Evolutionary conservation across 2,797 vertebrate species (phyloP).

Genomic region (Melanotaenia parkinsoni): DNA sequence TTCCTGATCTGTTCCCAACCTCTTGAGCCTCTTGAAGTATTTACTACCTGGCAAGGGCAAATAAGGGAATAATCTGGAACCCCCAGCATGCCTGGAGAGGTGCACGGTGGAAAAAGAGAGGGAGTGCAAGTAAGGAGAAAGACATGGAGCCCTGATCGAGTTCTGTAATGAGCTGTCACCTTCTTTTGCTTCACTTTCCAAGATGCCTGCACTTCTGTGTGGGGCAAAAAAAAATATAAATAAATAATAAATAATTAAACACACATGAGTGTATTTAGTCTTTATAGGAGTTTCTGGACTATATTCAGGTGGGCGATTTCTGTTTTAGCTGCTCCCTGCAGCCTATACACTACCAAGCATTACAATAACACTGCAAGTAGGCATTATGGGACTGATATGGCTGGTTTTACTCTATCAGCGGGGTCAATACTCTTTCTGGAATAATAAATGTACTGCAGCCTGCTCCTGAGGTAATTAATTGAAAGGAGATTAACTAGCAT

Average conservation of each 20-base stretch:
- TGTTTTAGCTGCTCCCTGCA: constrained; percentile 2
- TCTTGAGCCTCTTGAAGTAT: constrained; percentile 65
- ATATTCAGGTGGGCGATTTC: constrained; percentile 12
- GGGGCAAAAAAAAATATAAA: constrained; percentile 9
- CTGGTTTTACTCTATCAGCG: constrained; percentile 34
- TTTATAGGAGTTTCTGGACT: constrained; percentile 4
- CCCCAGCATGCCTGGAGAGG: constrained; percentile 29
- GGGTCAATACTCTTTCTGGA: constrained; percentile 60
- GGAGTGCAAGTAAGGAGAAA: constrained; percentile 26
- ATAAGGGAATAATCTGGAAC: constrained; percentile 62
- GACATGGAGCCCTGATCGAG: constrained; percentile 43
- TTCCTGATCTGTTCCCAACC: constrained; percentile 62
- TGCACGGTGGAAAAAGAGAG: constrained; percentile 19
- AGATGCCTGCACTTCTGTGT: constrained; percentile 41
- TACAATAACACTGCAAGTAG: constrained; percentile 7
- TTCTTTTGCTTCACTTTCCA: constrained; percentile 53
- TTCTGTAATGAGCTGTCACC: constrained; percentile 67
- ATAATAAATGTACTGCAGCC: constrained; percentile 77
- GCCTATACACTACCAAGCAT: constrained; percentile 8
- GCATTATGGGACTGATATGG: constrained; percentile 43
- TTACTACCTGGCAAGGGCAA: constrained; percentile 65
- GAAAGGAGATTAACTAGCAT: constrained; percentile 83
- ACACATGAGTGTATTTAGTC: constrained; percentile 1
- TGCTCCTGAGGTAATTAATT: constrained; percentile 84
- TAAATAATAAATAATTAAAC: background rate